Evolutionary conservation across 2,888 invertebrate species (phyloP).

Genomic region (Ochropacha duplaris): DNA sequence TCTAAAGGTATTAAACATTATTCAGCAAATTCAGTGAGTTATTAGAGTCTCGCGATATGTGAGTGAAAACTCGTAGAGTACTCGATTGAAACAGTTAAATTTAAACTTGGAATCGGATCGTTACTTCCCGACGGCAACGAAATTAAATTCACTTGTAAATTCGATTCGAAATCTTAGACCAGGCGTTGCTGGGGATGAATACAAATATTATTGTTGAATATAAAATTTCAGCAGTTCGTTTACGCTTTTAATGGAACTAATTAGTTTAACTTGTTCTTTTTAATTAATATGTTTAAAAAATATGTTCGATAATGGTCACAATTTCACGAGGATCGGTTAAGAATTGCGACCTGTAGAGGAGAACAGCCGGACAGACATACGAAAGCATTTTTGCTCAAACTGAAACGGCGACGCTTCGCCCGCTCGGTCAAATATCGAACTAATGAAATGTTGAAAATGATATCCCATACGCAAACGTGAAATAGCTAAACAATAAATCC

Average conservation of each 20-base stretch:
- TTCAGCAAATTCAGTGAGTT: neutral
- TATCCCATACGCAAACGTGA: neutral
- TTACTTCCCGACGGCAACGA: neutral
- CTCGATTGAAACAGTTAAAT: neutral
- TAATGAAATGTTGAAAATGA: neutral
- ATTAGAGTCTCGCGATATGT: neutral
- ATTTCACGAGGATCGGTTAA: too few species aligned
- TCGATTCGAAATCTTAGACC: neutral
- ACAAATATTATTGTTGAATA: slow-evolving; percentile 5
- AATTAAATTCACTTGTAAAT: slow-evolving; percentile 6
- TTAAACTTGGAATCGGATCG: neutral
- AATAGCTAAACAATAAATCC: neutral
- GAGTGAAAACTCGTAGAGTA: neutral
- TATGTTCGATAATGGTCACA: too few species aligned
- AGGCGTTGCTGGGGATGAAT: slow-evolving; percentile 1
- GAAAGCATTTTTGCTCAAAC: too few species aligned
- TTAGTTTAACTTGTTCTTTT: neutral
- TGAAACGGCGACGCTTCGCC: too few species aligned
- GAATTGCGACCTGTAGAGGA: too few species aligned
- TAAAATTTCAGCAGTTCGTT: neutral
- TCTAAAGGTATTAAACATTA: neutral
- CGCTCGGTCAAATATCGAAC: neutral
- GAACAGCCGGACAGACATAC: too few species aligned
- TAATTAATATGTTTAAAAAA: too few species aligned
- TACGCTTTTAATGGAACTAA: neutral